Base-by-base conservation (phyloP, 1,140 invertebrate genomes). In the Microplitis demolitor region DNA sequence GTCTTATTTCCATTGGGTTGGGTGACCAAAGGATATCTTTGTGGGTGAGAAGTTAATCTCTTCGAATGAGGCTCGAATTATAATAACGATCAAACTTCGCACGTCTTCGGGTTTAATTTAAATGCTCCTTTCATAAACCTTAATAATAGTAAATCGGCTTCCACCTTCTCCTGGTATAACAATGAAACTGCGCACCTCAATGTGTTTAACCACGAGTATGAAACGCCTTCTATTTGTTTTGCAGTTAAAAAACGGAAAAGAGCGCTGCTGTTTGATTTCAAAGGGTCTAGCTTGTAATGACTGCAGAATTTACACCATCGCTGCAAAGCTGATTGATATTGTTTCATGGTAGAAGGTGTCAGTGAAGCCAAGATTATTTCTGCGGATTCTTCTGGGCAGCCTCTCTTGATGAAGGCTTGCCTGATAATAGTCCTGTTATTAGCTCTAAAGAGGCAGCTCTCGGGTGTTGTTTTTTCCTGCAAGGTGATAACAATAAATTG, bases 401-500 rank as follows among this genome's bases (percentile, higher is more conserved):
- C 51, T 31, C 35, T 24, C 37, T 51, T 8, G 64, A 3, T 31
- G 33, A 67, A 68, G 4, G 66, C 64, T 24, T 60, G 11, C 14
- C 14, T 50, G 66, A 73, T 51, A 68, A 51, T 68, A 4, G 50
- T 45, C 9, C 33, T 14, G 35, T 56, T 16, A 63, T 60, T 14
- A 73, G 34, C 14, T 11, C 34, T 13, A 72, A 51, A 45, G 54
- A 11, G n/a, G 5, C 33, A 24, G 62, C 70, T 58, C 70, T 72
- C 24, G 70, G 62, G 54, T 72, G 70, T 2, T 33, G 14, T 9
- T 39, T 72, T 39, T 13, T 34, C 35, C 70, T 72, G 56, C 51
- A 72, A 45, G 61, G 61, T 31, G 34, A 72, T 51, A 39, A 33
- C 39, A 73, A 51, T 37, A 73, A 73, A 62, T 67, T 51, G 68